Evolutionary conservation across 2,113 vertebrate species (phyloP).

Genomic region (Urocolius indicus): DNA sequence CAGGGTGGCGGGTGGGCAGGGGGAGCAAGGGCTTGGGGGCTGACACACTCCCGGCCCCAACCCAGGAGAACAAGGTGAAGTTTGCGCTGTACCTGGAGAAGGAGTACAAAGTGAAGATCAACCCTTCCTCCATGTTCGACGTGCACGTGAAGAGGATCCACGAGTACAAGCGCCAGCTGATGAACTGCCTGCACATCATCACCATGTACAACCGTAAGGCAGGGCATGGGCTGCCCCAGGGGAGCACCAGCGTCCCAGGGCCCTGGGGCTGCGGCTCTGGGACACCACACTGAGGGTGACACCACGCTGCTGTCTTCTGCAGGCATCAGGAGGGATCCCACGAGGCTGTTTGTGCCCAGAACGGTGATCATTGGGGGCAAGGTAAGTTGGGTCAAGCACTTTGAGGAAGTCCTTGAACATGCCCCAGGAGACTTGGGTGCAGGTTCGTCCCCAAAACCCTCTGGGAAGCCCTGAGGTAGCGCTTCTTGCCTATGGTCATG

Average conservation of each 20-base stretch:
- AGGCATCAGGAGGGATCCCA: constrained; percentile 91
- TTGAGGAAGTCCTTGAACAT: background rate
- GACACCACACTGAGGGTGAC: background rate
- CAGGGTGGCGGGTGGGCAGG: accelerated
- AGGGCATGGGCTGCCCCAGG: background rate
- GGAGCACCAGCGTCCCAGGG: accelerated
- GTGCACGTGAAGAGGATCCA: constrained; percentile 98
- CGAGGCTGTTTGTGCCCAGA: constrained; percentile 86
- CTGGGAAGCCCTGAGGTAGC: background rate
- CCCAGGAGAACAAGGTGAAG: constrained; percentile 95
- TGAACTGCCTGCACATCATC: constrained; percentile 95
- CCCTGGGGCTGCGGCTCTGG: background rate
- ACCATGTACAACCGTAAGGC: constrained; percentile 95
- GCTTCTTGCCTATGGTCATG: background rate
- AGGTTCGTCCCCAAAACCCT: accelerated
- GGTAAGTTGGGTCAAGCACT: constrained; percentile 72
- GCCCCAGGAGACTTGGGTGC: background rate
- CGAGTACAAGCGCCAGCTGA: constrained; percentile 95
- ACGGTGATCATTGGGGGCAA: constrained; percentile 97
- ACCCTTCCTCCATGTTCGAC: constrained; percentile 94
- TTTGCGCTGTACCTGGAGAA: constrained; percentile 91
- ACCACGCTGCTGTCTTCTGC: background rate
- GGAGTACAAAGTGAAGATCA: constrained; percentile 90
- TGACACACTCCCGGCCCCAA: background rate
- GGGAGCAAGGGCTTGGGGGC: too few relatives aligned